Percentiles rank a stretch among this genome's conserved stretches.
Evolutionary conservation across 2,113 vertebrate genomes (phyloP).

Genomic region (Steatornis caripensis): DNA sequence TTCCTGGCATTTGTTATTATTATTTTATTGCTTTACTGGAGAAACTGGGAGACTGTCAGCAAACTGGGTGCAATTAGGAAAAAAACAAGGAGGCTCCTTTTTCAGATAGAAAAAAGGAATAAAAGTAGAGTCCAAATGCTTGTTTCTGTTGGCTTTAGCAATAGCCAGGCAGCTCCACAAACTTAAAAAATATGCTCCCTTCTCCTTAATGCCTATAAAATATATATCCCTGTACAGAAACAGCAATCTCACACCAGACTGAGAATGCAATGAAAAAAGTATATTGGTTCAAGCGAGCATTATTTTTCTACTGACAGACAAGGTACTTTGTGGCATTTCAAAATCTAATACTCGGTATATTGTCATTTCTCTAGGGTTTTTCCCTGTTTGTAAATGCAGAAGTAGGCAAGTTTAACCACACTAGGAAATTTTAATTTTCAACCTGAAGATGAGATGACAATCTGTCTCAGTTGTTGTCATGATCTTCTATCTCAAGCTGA

Average conservation of each 20-base stretch:
- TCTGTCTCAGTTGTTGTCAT: conserved; percentile 17
- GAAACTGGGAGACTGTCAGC: neutral
- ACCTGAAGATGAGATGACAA: conserved; percentile 17
- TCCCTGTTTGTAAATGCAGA: neutral
- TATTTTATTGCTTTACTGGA: neutral
- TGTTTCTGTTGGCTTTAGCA: neutral
- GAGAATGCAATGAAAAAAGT: neutral
- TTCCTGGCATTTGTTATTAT: neutral
- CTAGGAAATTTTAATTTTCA: conserved; percentile 46
- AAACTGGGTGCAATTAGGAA: neutral
- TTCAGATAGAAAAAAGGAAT: neutral
- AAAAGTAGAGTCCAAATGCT: neutral
- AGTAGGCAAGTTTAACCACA: conserved; percentile 16
- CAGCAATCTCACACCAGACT: neutral
- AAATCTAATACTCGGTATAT: neutral
- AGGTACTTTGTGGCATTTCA: neutral
- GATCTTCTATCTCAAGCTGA: conserved; percentile 41
- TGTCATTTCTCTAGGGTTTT: neutral
- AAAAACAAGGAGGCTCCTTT: neutral
- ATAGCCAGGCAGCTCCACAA: neutral
- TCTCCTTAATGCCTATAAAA: neutral
- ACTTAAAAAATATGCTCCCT: neutral
- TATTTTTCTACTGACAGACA: conserved; percentile 5
- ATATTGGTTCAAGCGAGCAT: neutral
- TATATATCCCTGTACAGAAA: neutral